A percentile compares a stretch with the other conserved stretches of the same genome.
Conservation (phyloP, 2,888 invertebrate genomes). For the Odontothrips loti region DNA sequence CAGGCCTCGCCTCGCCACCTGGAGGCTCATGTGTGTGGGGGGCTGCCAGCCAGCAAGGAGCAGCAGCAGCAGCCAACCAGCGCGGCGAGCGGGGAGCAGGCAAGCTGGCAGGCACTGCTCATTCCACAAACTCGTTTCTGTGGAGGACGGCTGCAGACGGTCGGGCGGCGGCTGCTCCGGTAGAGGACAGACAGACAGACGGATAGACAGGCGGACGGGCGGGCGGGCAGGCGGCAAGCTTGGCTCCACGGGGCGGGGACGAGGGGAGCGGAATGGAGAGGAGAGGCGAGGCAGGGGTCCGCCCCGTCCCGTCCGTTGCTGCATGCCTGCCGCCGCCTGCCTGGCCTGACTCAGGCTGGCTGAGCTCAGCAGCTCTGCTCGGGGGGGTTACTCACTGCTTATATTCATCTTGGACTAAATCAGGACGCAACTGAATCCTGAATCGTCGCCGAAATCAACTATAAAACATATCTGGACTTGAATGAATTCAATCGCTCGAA, state of each 20-base stretch:
- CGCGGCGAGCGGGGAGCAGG: background rate
- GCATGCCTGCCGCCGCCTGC: constrained; percentile 11
- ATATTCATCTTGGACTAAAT: too few species aligned
- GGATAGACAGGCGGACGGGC: too few species aligned
- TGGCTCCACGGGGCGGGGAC: background rate
- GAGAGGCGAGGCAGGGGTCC: background rate
- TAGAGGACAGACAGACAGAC: background rate
- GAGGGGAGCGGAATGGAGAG: background rate
- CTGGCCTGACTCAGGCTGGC: background rate
- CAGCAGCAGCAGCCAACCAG: background rate
- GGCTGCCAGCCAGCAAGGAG: background rate
- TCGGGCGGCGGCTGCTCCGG: background rate
- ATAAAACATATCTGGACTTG: too few species aligned
- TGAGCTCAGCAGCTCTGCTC: background rate
- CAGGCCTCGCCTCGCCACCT: background rate
- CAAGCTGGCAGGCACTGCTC: background rate
- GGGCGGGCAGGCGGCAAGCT: background rate
- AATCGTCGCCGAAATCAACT: too few species aligned
- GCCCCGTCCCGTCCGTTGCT: background rate
- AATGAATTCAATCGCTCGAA: too few species aligned
- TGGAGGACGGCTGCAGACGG: constrained; percentile 19
- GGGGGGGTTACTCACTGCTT: too few species aligned
- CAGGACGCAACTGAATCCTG: too few species aligned
- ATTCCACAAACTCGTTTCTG: constrained; percentile 25
- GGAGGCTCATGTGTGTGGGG: background rate